Evolutionary conservation across 2,113 vertebrate species (phyloP).

Genomic region (Paedocypris sp.): DNA sequence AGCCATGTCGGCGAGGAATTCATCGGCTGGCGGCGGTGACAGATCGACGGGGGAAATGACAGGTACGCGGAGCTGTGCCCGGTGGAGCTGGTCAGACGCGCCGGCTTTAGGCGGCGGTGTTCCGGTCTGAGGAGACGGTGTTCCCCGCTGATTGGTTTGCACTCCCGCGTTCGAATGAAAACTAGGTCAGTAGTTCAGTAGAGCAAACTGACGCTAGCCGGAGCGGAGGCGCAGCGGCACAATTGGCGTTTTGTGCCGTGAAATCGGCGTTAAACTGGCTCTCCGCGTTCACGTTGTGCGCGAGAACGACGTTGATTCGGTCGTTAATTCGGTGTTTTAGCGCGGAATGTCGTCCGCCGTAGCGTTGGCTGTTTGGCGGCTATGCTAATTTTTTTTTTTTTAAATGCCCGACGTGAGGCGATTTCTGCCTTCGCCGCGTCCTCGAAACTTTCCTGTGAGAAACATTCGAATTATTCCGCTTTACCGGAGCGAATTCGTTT

Average conservation of each 20-base stretch:
- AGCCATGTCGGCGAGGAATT: constrained; percentile 64
- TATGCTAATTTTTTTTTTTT: too few species aligned
- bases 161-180: constrained; percentile 47
- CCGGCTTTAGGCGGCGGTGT: not conserved
- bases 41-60: constrained; percentile 49
- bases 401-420: too few species aligned
- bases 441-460: too few species aligned
- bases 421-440: too few species aligned
- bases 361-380: too few species aligned
- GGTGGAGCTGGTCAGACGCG: not conserved
- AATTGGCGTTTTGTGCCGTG: not conserved
- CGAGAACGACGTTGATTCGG: too few species aligned
- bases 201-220: constrained; percentile 48
- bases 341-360: too few species aligned
- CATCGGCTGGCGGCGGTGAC: constrained; percentile 59
- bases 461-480: too few species aligned
- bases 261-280: not conserved
- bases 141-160: constrained; percentile 28
- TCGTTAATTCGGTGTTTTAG: too few species aligned
- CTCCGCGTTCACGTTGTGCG: too few species aligned
- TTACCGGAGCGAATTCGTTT: too few species aligned
- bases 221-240: not conserved
- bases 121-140: not conserved
- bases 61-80: constrained; percentile 33
- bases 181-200: constrained; percentile 74